phyloP scores from a whole-genome alignment of 2,888 invertebrate genomes.

The Branchellion lobata region DNA sequence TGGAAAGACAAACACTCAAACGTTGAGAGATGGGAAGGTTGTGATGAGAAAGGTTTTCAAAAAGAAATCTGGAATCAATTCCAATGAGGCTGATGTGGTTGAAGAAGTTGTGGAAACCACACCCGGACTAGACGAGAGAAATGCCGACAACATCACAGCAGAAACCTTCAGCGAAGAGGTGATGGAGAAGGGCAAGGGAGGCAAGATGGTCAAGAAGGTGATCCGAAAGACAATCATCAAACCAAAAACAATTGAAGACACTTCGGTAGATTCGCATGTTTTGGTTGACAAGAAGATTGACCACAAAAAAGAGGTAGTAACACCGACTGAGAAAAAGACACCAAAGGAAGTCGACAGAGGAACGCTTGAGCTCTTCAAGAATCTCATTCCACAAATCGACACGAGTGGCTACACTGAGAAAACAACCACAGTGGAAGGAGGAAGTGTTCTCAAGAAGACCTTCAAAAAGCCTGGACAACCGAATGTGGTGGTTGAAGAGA shows the following conservation, averaged over 20 bases:
- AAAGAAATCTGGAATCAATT: background rate
- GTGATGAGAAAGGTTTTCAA: constrained; percentile 25
- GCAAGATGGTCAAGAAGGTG: background rate
- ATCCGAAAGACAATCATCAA: constrained; percentile 22
- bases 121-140: constrained; percentile 22
- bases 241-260: constrained; percentile 24
- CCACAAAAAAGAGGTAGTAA: background rate
- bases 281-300: too few relatives aligned
- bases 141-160: background rate
- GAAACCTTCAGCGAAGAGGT: constrained; percentile 1
- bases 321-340: background rate
- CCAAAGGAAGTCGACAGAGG: background rate
- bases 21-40: background rate
- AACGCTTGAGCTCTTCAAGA: background rate
- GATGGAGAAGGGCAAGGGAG: background rate
- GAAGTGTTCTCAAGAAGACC: background rate
- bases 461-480: background rate
- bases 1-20: background rate
- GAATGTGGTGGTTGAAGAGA: constrained; percentile 1
- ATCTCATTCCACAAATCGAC: background rate
- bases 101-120: constrained; percentile 29
- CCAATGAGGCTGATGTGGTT: constrained; percentile 13
- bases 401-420: background rate
- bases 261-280: too few relatives aligned
- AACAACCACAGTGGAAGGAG: background rate